Base-by-base conservation (phyloP, 2,797 vertebrate species). In the Acropternis orthonyx region DNA sequence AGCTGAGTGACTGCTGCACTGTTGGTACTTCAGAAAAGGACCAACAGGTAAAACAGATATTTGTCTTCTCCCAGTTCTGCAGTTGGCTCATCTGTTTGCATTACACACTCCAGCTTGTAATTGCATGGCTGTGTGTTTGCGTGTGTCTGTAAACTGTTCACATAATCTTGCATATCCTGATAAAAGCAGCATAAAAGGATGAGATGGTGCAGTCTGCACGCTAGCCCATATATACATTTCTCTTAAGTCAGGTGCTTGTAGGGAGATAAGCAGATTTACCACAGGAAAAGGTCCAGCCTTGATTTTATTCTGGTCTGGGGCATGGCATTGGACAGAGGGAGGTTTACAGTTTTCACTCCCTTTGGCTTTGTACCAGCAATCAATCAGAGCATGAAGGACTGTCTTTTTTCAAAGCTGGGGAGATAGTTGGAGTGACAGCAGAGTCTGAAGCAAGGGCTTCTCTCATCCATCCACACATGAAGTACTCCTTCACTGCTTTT, bases 31-130 rank as follows among this genome's bases (percentile, higher is more conserved):
- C 71, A 89, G 46, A 43, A 80, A 89, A 49, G 32, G 86, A 63
- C 44, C 85, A 88, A 32, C 73, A 73, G 44, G 76, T 95, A 94
- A 79, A 92, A 41, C 39, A 81, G 85, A 14, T 88, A 73, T 28
- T 88, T 92, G 65, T 76, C 83, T 94, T 87, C 80, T 90, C 77
- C 73, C 82, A 59, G 66, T 61, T 93, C 85, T 79, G 74, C 75
- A 56, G 83, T 63, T 85, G 71, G 89, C 74, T 92, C 75, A 55
- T 85, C 84, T 82, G 85, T 49, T 76, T 78, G 69, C 77, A 59
- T 71, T 71, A 54, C 41, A 89, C 63, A 23, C 63, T 86, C n/a
- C 4, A n/a, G 73, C 74, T 67, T 41, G 49, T 32, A 86, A 88
- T 27, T 19, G 41, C 37, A 32, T 21, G 16, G 72, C 80, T 30